Conservation (phyloP, 2,113 vertebrate genomes). For the Sylvietta virens region DNA sequence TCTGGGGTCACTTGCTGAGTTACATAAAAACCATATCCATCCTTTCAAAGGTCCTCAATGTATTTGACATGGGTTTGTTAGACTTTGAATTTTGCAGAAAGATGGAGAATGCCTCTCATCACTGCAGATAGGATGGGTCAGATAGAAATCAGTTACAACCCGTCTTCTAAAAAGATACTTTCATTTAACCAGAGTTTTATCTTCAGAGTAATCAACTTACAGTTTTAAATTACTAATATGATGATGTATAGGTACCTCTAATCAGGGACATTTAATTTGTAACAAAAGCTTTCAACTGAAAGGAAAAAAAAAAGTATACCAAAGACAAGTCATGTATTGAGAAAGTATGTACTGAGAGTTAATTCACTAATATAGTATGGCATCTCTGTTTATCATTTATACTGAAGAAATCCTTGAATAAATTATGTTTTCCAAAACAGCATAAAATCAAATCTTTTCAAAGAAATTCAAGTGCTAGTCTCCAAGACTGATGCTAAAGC, state of each 20-base stretch:
- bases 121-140: background rate
- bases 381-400: background rate
- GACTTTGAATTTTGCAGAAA: background rate
- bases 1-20: background rate
- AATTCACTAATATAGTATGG: background rate
- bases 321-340: background rate
- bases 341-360: background rate
- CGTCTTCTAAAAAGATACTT: background rate
- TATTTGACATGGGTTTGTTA: background rate
- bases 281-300: background rate
- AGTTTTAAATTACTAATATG: background rate
- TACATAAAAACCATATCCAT: background rate
- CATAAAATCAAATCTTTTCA: background rate
- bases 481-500: background rate
- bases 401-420: background rate
- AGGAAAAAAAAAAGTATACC: background rate
- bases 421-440: background rate
- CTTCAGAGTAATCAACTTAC: background rate
- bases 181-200: background rate
- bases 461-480: background rate
- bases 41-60: background rate
- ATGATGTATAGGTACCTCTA: background rate
- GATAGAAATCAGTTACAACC: background rate
- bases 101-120: background rate
- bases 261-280: background rate